phyloP scores from a whole-genome alignment of 2,113 vertebrate genomes.

The Heterotis niloticus region DNA sequence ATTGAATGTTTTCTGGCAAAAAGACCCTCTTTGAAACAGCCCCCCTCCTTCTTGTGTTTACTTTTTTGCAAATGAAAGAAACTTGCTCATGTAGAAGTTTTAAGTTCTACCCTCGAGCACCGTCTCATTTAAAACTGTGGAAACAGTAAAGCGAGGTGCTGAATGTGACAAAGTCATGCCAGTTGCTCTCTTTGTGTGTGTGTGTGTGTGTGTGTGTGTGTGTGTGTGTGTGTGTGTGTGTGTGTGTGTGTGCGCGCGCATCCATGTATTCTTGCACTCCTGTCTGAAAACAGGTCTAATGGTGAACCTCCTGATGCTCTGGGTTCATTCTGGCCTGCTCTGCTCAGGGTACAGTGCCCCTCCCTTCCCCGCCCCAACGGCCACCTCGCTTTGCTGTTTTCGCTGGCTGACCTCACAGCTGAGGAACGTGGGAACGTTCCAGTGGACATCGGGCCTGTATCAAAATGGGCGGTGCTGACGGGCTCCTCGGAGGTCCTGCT shows the following conservation, averaged over 20 bases:
- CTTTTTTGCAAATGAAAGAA: slow-evolving; percentile 8
- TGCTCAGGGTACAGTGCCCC: background rate
- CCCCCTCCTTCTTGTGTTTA: background rate
- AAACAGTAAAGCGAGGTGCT: too few relatives aligned
- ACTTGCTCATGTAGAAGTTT: slow-evolving; percentile 2
- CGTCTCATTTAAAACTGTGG: background rate
- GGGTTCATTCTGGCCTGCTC: background rate
- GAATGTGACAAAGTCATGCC: too few relatives aligned
- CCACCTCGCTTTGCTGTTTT: slow-evolving; percentile 51
- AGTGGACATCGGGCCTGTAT: slow-evolving; percentile 30
- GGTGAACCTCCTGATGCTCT: background rate
- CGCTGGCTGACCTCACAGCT: slow-evolving; percentile 62
- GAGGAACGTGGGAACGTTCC: slow-evolving; percentile 66
- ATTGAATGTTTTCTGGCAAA: background rate
- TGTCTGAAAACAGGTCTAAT: background rate
- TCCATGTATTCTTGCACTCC: too few relatives aligned
- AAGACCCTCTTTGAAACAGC: slow-evolving; percentile 1
- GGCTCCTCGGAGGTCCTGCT: background rate
- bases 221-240: background rate
- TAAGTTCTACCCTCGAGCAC: background rate
- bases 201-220: background rate
- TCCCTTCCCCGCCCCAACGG: background rate
- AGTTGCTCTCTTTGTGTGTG: too few relatives aligned
- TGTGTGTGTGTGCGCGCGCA: background rate
- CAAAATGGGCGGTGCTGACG: background rate